phyloP scores from a whole-genome alignment of 2,113 vertebrate genomes.

The Anolis sagrei region DNA sequence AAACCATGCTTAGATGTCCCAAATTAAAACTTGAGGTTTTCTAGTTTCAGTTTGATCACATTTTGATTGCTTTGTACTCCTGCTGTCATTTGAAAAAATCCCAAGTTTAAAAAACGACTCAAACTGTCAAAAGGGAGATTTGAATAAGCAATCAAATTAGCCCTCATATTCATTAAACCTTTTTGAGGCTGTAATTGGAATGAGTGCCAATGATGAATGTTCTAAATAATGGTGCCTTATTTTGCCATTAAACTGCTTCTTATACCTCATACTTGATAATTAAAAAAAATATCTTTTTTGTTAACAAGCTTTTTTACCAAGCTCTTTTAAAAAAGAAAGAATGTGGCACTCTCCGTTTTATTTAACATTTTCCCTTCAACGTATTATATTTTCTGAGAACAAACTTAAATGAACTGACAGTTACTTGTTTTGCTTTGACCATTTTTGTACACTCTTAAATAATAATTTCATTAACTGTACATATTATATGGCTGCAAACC shows the following conservation, averaged over 20 bases:
- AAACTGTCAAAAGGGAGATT: conserved; percentile 55
- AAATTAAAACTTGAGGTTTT: conserved; percentile 34
- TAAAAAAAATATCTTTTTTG: conserved; percentile 51
- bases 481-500: conserved; percentile 25
- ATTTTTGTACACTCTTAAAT: neutral
- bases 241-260: conserved; percentile 68
- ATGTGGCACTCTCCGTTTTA: conserved; percentile 16
- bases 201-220: conserved; percentile 74
- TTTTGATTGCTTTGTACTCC: conserved; percentile 41
- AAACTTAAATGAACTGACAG: conserved; percentile 27
- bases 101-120: conserved; percentile 58
- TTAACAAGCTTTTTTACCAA: conserved; percentile 35
- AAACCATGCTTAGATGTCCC: conserved; percentile 29
- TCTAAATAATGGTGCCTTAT: conserved; percentile 82
- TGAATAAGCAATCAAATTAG: conserved; percentile 55
- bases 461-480: neutral
- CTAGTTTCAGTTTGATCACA: conserved; percentile 40
- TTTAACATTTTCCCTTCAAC: conserved; percentile 39
- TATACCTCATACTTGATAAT: conserved; percentile 76
- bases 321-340: conserved; percentile 37
- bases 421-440: neutral
- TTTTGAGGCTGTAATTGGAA: conserved; percentile 63
- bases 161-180: conserved; percentile 42
- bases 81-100: conserved; percentile 46
- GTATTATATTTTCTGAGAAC: conserved; percentile 18